These are phyloP conservation scores for Casuarius casuarius DNA, from an alignment of 2,113 vertebrate genomes.

Conservation along the genomic window DNA sequence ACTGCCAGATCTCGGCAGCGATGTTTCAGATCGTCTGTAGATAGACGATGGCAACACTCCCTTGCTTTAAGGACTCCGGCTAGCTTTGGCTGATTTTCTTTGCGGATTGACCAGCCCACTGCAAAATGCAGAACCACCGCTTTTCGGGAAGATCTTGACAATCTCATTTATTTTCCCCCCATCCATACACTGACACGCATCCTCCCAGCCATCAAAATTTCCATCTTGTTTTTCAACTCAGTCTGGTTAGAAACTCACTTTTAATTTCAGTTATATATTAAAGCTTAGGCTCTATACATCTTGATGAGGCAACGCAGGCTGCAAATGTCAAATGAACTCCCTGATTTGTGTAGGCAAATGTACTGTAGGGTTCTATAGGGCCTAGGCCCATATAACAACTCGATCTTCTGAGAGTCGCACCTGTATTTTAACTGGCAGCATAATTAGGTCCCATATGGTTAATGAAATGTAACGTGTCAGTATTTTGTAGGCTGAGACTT, in stretches of 20 bases:
- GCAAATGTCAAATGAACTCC: neutral
- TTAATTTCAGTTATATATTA: neutral
- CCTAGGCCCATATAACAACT: neutral
- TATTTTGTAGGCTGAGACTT: constrained; percentile 67
- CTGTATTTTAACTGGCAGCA: constrained; percentile 45
- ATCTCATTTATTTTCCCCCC: fast-evolving
- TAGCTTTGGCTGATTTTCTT: neutral
- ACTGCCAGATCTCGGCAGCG: neutral
- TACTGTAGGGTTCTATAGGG: neutral
- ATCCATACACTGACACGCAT: fast-evolving
- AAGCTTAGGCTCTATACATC: neutral
- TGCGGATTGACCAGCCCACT: neutral
- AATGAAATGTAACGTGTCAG: constrained; percentile 63
- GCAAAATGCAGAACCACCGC: neutral
- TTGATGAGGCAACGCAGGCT: fast-evolving
- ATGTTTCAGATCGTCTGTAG: neutral
- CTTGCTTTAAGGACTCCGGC: neutral
- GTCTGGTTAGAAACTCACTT: neutral
- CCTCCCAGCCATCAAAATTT: neutral
- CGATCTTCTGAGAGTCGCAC: neutral
- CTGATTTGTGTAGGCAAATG: neutral
- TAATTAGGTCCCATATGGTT: constrained; percentile 67
- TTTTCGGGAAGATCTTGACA: neutral
- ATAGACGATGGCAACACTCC: neutral
- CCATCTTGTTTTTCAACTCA: neutral